phyloP scores from a whole-genome alignment of 2,888 invertebrate genomes.

The Griposia aprilina region DNA sequence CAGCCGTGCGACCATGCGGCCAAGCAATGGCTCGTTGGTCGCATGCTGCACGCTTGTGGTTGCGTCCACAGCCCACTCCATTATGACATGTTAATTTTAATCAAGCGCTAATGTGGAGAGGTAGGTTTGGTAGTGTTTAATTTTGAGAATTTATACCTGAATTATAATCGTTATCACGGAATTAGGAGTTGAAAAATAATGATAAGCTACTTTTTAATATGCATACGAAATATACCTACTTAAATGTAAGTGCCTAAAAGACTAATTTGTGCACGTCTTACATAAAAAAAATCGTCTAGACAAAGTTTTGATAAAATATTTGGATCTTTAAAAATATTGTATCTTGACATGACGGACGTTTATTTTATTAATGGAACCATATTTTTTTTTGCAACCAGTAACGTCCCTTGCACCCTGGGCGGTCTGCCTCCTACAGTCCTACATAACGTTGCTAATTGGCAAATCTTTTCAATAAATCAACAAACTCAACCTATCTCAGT shows the following conservation, averaged over 20 bases:
- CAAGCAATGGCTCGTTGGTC: slow-evolving; percentile 28
- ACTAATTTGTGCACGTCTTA: not conserved
- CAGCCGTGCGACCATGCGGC: not conserved
- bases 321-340: not conserved
- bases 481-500: too few species aligned
- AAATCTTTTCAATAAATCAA: too few species aligned
- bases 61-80: slow-evolving; percentile 41
- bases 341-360: not conserved
- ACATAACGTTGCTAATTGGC: too few species aligned
- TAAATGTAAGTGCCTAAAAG: not conserved
- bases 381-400: too few species aligned
- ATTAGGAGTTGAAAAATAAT: not conserved
- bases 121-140: not conserved
- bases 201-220: not conserved
- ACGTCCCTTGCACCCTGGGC: too few species aligned
- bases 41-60: slow-evolving; percentile 46
- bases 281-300: too few species aligned
- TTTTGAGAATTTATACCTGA: slow-evolving; percentile 10
- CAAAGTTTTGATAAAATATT: not conserved
- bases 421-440: too few species aligned
- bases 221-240: not conserved
- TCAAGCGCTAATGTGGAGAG: slow-evolving; percentile 13
- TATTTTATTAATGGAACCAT: too few species aligned
- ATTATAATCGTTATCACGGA: not conserved
- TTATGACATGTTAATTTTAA: slow-evolving; percentile 63